Base-by-base conservation (phyloP, 2,888 invertebrate genomes). In the Drosophila helvetica region DNA sequence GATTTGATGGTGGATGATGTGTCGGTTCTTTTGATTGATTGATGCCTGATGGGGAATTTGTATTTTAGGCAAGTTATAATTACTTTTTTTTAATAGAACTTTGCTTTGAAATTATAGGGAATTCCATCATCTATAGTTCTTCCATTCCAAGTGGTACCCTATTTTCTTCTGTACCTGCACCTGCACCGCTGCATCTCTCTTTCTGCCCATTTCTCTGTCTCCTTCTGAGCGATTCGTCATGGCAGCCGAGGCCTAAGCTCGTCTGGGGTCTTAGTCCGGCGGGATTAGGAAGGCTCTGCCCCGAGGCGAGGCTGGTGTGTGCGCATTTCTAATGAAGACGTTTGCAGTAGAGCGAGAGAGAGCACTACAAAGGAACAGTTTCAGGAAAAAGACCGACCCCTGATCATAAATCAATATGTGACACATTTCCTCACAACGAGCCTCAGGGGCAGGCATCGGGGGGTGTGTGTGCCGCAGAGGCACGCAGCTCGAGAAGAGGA, bases 361-460 rank as follows among this genome's bases (percentile, higher is more conserved):
- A 38, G 38, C 38, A 38, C 15, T n/a, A 38, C 22, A 68, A 63
- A 65, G 50, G 65, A 65, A 64, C 68, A 53, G 54, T 74, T 71
- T 58, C 74, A 74, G 55, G 27, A 59, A 52, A 50, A 75, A 72
- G 66, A 65, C 72, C 80, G 66, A 65, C 72, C 80, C 59, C 67
- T 63, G 80, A 67, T 74, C 88, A 86, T 86, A 86, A 86, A 86
- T 86, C 86, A 86, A 89, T 80, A 79, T 86, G 88, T 86, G 86
- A 86, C 86, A 86, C 86, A 86, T 83, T 86, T 86, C 88, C 89
- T 84, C 88, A 84, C 83, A 66, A 54, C 53, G 45, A 47, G 54
- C 18, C 18, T 45, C 7, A 15, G 25, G 19, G 12, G 45, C 17
- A 71, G 64, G 64, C 81, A 60, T 75, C 68, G 72, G 75, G 75